Percentiles rank a stretch among this genome's conserved stretches.
Conservation (phyloP, 30 jellyfish, hydroid and myxozoan genomes). For the Hydra vulgaris region DNA sequence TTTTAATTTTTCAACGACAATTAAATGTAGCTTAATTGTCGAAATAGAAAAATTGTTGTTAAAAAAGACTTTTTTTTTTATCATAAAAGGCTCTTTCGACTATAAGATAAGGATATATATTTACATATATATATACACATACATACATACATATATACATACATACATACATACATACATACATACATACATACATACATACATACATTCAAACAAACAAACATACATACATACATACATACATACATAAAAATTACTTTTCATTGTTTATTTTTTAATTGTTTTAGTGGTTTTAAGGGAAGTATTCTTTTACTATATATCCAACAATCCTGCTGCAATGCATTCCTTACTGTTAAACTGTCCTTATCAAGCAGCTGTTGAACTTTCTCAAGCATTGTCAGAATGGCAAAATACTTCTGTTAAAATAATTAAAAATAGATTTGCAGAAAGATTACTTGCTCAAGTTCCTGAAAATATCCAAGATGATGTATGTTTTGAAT, state of each 20-base stretch:
- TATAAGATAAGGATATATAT: no score
- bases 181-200: neutral
- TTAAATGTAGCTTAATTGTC: no score
- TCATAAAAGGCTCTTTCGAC: no score
- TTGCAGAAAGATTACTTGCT: neutral
- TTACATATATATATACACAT: no score
- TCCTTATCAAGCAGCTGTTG: conserved; percentile 21
- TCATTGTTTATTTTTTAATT: no score
- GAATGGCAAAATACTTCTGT: neutral
- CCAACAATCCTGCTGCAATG: conserved; percentile 26
- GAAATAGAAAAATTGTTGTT: no score
- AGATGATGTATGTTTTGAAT: neutral
- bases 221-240: neutral
- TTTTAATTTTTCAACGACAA: no score
- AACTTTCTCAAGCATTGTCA: conserved; percentile 2
- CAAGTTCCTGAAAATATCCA: neutral
- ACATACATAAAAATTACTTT: no score
- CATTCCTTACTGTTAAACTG: conserved; percentile 25
- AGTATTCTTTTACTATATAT: conserved; percentile 56
- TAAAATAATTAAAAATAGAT: no score
- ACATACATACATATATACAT: neutral
- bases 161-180: no score
- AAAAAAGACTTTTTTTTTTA: no score
- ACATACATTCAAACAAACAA: neutral
- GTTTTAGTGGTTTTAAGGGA: conserved; percentile 37